Evolutionary conservation across 2,797 vertebrate genomes (phyloP), one percentile per base, ranked within the genome.

Genomic region (Anabas testudineus): DNA sequence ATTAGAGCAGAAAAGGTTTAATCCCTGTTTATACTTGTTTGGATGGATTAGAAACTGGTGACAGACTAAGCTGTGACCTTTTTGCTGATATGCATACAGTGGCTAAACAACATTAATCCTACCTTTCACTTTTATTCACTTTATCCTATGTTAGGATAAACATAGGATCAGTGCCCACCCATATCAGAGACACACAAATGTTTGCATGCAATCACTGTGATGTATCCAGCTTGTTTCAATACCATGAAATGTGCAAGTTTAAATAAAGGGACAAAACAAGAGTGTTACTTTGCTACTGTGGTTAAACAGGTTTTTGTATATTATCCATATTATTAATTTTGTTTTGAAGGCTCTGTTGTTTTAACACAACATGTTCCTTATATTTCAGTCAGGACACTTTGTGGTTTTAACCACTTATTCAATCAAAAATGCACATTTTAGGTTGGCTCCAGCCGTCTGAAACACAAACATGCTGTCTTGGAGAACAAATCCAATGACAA

Each of bases 61-160:
- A 70, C 71, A 67, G 60, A n/a, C 52, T 64, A 74, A 82, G 51
- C 70, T 60, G 68, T 73, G 69, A 81, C 81, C 71, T 76, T 74
- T 76, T 32, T 56, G 26, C 30, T 67, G 48, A 78, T 57, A 47
- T 48, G 45, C 43, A 48, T 49, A 62, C 57, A 53, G 51, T 58
- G 42, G 32, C 54, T 63, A 45, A 72, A 76, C 74, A 32, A 78
- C 53, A 59, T 78, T 74, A 43, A 80, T 78, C 71, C 51, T 46
- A 18, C 37, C 19, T 28, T 28, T 28, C 22, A 67, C 62, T 81
- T 72, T 66, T 21, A 24, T 43, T 71, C 62, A 59, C 5, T 19
- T 54, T 32, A 54, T 48, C 70, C 39, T 63, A 41, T 67, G 63
- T 39, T 41, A n/a, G n/a, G n/a, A n/a, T n/a, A n/a, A n/a, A 59